These are phyloP conservation scores for Enhydra lutris DNA, from an alignment of 2,113 vertebrate genomes.

Conservation along the genomic window DNA sequence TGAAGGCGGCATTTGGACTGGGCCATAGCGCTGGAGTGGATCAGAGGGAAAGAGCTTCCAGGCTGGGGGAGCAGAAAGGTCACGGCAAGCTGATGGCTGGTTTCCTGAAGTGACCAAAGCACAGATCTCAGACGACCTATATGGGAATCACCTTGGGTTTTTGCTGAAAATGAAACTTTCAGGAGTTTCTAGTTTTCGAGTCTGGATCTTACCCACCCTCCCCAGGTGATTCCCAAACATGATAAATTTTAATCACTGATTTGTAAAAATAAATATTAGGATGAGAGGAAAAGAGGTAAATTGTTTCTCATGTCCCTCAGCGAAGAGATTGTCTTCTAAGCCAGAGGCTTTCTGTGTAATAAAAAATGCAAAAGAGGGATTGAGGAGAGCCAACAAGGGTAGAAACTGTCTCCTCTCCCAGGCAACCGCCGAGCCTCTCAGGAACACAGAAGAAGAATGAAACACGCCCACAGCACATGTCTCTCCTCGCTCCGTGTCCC, in stretches of 20 bases:
- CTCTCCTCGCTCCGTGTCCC: not conserved
- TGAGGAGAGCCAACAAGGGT: not conserved
- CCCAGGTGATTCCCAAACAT: not conserved
- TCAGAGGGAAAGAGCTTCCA: not conserved
- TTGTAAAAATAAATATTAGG: not conserved
- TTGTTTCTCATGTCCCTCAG: not conserved
- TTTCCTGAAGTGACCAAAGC: not conserved
- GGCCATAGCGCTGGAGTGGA: not conserved
- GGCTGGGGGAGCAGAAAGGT: not conserved
- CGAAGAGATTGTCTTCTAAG: not conserved
- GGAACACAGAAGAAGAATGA: not conserved
- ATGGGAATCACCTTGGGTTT: not conserved
- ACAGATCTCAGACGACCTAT: not conserved
- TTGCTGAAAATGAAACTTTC: not conserved
- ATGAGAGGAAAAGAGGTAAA: not conserved
- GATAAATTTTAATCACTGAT: not conserved
- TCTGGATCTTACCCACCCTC: not conserved
- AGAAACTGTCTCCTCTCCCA: conserved; percentile 12
- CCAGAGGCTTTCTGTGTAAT: not conserved
- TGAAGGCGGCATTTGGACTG: not conserved
- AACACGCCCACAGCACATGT: not conserved
- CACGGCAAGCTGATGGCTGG: not conserved
- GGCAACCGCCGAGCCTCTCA: not conserved
- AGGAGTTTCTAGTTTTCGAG: not conserved
- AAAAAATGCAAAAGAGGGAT: conserved; percentile 13